Evolutionary conservation across 2,888 invertebrate species (phyloP).

Genomic region (Patella pellucida): DNA sequence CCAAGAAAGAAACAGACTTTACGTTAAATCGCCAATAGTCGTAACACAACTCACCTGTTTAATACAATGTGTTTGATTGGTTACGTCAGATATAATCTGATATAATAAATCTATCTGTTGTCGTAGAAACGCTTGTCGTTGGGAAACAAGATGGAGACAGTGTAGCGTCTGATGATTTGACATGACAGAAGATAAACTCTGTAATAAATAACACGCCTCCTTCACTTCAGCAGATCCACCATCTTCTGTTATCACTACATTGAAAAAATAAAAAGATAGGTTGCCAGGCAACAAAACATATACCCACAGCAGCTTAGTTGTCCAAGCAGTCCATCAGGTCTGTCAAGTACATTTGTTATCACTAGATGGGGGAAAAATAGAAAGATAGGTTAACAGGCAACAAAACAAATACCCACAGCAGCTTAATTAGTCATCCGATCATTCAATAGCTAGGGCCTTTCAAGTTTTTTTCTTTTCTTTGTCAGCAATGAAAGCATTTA

Average conservation of each 20-base stretch:
- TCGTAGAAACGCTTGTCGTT: conserved; percentile 35
- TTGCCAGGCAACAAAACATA: no score
- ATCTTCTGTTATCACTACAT: conserved; percentile 16
- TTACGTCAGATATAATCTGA: not conserved
- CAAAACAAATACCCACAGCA: not conserved
- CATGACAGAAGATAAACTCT: not conserved
- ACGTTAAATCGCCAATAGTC: no score
- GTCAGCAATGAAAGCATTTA: no score
- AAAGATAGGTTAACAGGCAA: no score
- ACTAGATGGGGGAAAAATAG: no score
- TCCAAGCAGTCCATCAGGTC: no score
- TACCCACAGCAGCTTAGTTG: no score
- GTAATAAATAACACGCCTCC: conserved; percentile 17
- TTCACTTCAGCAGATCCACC: conserved; percentile 11
- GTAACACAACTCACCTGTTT: not conserved
- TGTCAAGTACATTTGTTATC: no score
- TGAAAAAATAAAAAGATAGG: not conserved
- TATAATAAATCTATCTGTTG: conserved; percentile 43
- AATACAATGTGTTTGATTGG: not conserved
- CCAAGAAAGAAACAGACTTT: no score
- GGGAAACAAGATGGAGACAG: conserved; percentile 37
- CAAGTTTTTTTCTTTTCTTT: no score
- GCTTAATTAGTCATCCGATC: no score
- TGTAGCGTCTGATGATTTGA: not conserved
- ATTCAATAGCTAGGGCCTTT: no score